A percentile compares a stretch with the other conserved stretches of the same genome.
Conservation (phyloP, 2,888 invertebrate species). For the Vandiemenella viatica region DNA sequence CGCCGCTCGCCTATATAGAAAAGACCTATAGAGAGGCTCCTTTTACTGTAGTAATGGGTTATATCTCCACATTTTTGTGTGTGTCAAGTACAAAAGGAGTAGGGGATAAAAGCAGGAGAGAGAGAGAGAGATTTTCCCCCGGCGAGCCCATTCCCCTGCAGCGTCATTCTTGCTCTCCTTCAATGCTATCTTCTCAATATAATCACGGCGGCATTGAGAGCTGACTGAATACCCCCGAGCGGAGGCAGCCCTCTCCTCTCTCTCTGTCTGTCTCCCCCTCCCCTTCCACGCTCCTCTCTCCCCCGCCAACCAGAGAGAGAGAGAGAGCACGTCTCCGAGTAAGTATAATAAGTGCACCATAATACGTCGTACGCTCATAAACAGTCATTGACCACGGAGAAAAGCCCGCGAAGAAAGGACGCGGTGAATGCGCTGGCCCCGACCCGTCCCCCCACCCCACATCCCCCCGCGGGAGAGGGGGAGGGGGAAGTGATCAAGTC, state of each 20-base stretch:
- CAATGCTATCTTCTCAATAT: conserved; percentile 17
- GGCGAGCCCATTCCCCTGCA: conserved; percentile 9
- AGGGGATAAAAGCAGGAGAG: conserved; percentile 16
- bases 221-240: conserved; percentile 24
- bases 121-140: neutral
- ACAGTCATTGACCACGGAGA: conserved; percentile 15
- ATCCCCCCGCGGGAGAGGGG: neutral
- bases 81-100: conserved; percentile 17
- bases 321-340: conserved; percentile 8
- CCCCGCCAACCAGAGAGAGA: conserved; percentile 1
- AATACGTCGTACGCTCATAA: conserved; percentile 10
- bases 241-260: conserved; percentile 16
- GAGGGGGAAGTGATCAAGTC: neutral
- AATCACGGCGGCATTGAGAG: conserved; percentile 18
- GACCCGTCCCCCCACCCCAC: neutral
- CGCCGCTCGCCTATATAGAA: conserved; percentile 15
- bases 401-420: neutral
- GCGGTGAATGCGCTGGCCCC: neutral
- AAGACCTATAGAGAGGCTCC: conserved; percentile 14
- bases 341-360: conserved; percentile 13
- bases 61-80: conserved; percentile 18
- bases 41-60: conserved; percentile 17
- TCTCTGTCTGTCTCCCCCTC: conserved; percentile 8
- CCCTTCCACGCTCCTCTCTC: conserved; percentile 4
- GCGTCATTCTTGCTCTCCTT: conserved; percentile 16